A percentile compares a stretch with the other conserved stretches of the same genome.
Evolutionary conservation across 2,888 invertebrate species (phyloP).

Genomic region (Chalcosyrphus nemorum): DNA sequence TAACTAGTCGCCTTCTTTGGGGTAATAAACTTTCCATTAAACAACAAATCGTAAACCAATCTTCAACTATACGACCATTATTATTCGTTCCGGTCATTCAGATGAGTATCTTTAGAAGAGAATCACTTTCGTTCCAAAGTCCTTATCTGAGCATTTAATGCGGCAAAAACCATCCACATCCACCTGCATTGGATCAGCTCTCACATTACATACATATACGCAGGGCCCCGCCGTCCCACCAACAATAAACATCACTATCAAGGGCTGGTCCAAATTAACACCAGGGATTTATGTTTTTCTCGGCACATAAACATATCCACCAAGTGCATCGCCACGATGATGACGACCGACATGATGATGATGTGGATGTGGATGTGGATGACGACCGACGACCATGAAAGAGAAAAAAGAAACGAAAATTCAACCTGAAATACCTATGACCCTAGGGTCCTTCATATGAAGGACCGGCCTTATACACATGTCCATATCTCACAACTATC

Average conservation of each 20-base stretch:
- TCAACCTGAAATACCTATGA: slow-evolving; percentile 69
- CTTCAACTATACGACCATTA: background rate
- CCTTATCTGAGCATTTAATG: slow-evolving; percentile 22
- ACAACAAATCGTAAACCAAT: slow-evolving; percentile 63
- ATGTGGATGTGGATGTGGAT: slow-evolving; percentile 10
- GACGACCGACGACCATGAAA: slow-evolving; percentile 40
- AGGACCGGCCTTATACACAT: background rate
- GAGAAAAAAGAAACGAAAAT: slow-evolving; percentile 1
- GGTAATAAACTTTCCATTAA: slow-evolving; percentile 2
- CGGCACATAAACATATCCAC: slow-evolving; percentile 72
- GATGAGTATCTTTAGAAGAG: background rate
- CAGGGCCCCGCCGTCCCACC: background rate
- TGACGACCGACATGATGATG: slow-evolving; percentile 14
- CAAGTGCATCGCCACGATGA: slow-evolving; percentile 48
- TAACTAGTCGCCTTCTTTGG: too few relatives aligned
- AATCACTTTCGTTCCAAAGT: background rate
- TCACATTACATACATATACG: slow-evolving; percentile 8
- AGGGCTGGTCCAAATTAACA: slow-evolving; percentile 72
- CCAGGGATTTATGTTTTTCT: slow-evolving; percentile 72
- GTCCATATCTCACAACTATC: slow-evolving; percentile 34
- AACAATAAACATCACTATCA: slow-evolving; percentile 69
- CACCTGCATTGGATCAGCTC: background rate
- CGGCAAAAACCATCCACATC: background rate
- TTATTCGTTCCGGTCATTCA: background rate
- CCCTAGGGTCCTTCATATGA: slow-evolving; percentile 67